Percentiles rank a stretch among this genome's conserved stretches.
Evolutionary conservation across 2,888 invertebrate species (phyloP).

Genomic region (Seladonia tumulorum): DNA sequence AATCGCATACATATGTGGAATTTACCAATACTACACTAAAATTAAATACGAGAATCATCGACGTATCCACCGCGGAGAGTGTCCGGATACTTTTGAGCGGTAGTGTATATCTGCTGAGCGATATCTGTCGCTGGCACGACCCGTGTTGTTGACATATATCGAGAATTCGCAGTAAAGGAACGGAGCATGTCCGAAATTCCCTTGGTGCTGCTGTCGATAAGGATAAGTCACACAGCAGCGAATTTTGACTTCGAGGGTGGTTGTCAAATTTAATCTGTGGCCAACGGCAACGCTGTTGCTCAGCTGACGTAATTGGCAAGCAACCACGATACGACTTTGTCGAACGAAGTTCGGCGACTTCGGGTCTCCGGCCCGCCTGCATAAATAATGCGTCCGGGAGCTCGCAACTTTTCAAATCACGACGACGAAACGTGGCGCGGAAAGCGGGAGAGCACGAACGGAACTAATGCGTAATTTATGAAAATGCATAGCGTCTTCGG

Average conservation of each 20-base stretch:
- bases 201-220: neutral
- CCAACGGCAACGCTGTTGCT: slow-evolving; percentile 35
- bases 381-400: slow-evolving; percentile 68
- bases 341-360: slow-evolving; percentile 53
- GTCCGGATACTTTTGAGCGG: no score
- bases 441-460: slow-evolving; percentile 15
- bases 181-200: neutral
- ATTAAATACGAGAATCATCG: no score
- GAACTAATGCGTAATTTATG: slow-evolving; percentile 72
- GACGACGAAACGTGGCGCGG: slow-evolving; percentile 33
- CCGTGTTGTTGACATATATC: no score
- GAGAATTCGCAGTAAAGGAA: neutral
- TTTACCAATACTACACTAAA: no score
- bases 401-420: slow-evolving; percentile 71
- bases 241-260: slow-evolving; percentile 25
- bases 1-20: no score
- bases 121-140: no score
- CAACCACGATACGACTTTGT: slow-evolving; percentile 57
- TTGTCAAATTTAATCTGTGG: slow-evolving; percentile 44
- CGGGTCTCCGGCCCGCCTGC: slow-evolving; percentile 49
- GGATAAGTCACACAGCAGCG: neutral
- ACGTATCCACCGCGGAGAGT: no score
- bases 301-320: slow-evolving; percentile 64
- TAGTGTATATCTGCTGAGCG: no score
- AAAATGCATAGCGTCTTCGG: slow-evolving; percentile 64